Evolutionary conservation across 2,888 invertebrate genomes (phyloP).

Genomic region (Thyatira batis): DNA sequence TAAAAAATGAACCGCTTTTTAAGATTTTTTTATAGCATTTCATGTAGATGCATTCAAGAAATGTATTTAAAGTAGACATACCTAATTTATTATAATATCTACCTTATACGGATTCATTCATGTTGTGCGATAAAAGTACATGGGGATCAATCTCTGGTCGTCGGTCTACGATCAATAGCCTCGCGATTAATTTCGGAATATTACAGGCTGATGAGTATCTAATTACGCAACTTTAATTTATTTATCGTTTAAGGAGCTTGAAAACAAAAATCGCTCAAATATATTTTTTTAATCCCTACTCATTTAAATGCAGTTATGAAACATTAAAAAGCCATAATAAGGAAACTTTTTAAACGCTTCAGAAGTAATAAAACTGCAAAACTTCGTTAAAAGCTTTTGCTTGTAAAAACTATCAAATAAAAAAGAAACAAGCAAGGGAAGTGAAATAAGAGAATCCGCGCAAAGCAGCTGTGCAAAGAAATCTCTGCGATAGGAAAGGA

Average conservation of each 20-base stretch:
- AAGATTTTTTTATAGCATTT: no score
- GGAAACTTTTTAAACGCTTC: slow-evolving; percentile 10
- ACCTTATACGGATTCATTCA: no score
- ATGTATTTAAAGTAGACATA: no score
- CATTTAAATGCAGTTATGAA: not conserved
- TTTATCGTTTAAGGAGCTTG: not conserved
- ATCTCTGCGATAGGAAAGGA: slow-evolving; percentile 17
- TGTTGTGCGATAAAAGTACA: no score
- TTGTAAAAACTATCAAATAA: slow-evolving; percentile 39
- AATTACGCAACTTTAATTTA: not conserved
- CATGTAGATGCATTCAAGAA: no score
- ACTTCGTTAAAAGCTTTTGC: slow-evolving; percentile 37
- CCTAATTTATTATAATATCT: no score
- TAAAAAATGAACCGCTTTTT: no score
- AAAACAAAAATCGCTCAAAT: not conserved
- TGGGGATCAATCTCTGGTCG: not conserved
- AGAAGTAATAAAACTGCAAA: slow-evolving; percentile 26
- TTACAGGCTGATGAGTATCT: not conserved
- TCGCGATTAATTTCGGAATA: not conserved
- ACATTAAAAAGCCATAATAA: not conserved
- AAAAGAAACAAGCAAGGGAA: slow-evolving; percentile 20
- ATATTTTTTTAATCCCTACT: not conserved
- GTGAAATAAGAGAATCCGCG: slow-evolving; percentile 18
- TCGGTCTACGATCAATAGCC: not conserved
- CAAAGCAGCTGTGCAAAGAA: slow-evolving; percentile 24